Conservation (phyloP, 2,113 vertebrate genomes). For the Myodes glareolus region DNA sequence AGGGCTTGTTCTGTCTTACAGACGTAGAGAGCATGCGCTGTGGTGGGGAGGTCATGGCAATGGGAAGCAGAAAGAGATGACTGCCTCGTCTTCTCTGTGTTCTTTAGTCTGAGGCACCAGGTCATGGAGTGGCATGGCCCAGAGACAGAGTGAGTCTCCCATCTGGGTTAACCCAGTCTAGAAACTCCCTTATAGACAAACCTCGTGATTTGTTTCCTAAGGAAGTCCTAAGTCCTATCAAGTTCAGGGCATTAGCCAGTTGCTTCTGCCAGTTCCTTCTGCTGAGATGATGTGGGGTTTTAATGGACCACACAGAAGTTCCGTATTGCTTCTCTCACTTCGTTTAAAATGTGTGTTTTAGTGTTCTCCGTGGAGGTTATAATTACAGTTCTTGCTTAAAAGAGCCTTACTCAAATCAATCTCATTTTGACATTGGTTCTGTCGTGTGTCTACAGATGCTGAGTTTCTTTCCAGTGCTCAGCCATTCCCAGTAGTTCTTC, state of each 20-base stretch:
- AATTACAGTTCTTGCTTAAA: not conserved
- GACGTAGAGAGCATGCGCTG: too few species aligned
- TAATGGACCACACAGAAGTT: not conserved
- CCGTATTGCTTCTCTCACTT: not conserved
- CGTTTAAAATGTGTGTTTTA: not conserved
- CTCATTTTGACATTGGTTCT: not conserved
- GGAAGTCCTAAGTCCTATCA: not conserved
- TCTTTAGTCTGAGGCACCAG: not conserved
- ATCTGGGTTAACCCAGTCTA: not conserved
- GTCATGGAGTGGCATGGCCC: not conserved
- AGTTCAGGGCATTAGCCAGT: not conserved
- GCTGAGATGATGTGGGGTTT: not conserved
- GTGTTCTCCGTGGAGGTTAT: too few species aligned
- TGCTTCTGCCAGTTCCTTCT: not conserved
- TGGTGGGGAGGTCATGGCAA: not conserved
- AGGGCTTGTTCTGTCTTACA: not conserved
- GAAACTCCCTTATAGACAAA: not conserved
- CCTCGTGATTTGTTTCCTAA: not conserved
- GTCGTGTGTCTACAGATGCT: not conserved
- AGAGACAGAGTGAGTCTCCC: not conserved
- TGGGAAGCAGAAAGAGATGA: not conserved
- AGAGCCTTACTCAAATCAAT: not conserved
- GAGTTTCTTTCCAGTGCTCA: not conserved
- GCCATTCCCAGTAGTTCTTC: not conserved
- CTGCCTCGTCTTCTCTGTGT: too few species aligned